Percentiles rank a stretch among this genome's conserved stretches.
Conservation (phyloP, 2,113 vertebrate genomes). For the Platysternon megacephalum region DNA sequence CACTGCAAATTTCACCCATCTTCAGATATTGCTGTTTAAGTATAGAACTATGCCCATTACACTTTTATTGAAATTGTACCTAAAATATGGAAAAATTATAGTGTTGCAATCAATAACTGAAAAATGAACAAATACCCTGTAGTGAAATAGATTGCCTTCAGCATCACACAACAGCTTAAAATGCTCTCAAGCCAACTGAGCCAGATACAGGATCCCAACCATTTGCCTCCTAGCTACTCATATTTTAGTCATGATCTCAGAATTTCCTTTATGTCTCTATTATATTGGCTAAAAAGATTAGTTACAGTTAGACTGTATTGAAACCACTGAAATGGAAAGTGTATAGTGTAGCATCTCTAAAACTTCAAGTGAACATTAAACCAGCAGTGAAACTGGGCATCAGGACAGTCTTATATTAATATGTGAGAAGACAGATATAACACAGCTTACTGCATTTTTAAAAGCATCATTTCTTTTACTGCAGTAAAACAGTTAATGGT, state of each 20-base stretch:
- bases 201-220: background rate
- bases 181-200: background rate
- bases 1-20: background rate
- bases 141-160: background rate
- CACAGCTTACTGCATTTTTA: background rate
- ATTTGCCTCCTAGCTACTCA: background rate
- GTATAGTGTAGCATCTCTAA: background rate
- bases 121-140: background rate
- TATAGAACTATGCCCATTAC: background rate
- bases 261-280: background rate
- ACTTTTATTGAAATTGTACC: background rate
- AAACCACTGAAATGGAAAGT: background rate
- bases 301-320: background rate
- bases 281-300: background rate
- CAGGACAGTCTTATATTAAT: background rate
- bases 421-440: background rate
- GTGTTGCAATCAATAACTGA: background rate
- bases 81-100: background rate
- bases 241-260: background rate
- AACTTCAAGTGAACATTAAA: background rate
- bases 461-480: background rate
- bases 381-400: background rate
- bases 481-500: background rate
- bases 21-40: background rate
- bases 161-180: background rate